Base-by-base conservation (phyloP, 2,797 vertebrate species). In the Scleropages formosus region DNA sequence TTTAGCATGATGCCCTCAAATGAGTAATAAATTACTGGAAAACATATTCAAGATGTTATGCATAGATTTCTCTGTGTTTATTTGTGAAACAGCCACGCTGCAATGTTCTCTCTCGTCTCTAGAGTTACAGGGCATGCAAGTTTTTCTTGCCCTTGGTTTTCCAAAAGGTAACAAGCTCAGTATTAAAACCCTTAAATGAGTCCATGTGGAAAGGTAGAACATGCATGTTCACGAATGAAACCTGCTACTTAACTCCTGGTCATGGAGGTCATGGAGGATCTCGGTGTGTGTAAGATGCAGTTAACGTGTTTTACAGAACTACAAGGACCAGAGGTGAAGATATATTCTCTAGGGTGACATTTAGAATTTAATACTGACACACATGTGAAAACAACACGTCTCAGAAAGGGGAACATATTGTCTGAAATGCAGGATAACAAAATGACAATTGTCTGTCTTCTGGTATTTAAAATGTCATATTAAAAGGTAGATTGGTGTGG, bases 241-340 rank as follows among this genome's bases (percentile, higher is more conserved):
- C 53, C 18, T n/a, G n/a, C n/a, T n/a, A n/a, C n/a, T n/a, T n/a
- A n/a, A n/a, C n/a, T n/a, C n/a, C n/a, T n/a, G n/a, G n/a, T n/a
- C n/a, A n/a, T n/a, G n/a, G n/a, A n/a, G n/a, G n/a, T n/a, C n/a
- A n/a, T n/a, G n/a, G n/a, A n/a, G n/a, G n/a, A n/a, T n/a, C 11
- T 12, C 11, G 12, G 9, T 56, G 53, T 11, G 53, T 8, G 53
- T 18, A 8, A 22, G 20, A n/a, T 62, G 60, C 20, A 11, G 22
- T n/a, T 20, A 2, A 31, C 31, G 39, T 6, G 6, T 6, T 31
- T 39, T 39, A 39, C 31, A 39, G 31, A 39, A 2, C 31, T 31
- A 39, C 31, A 6, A n/a, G 31, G 73, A 77, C 58, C 76, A 79
- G 85, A 83, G 71, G 58, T 81, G 81, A 88, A 81, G 80, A 89